Evolutionary conservation across 2,113 vertebrate genomes (phyloP), one percentile per base, ranked within the genome.

Genomic region (Pampusana beccarii): DNA sequence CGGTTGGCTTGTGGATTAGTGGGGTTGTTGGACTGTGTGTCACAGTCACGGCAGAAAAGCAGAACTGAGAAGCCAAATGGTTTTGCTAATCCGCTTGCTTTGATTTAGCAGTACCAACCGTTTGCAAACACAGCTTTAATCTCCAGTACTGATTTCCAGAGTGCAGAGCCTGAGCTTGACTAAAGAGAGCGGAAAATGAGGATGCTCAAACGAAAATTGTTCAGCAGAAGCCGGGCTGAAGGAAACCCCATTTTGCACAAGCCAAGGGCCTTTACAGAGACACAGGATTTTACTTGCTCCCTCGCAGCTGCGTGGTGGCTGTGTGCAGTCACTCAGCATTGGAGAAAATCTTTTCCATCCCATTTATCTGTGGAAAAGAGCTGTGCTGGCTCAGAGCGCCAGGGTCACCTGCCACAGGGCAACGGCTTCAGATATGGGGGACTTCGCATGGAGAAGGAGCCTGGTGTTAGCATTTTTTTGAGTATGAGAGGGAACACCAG

Each of bases 61-160:
- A 74, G 88, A 83, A 34, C 83, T 33, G 91, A 87, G 84, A 81
- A 75, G 94, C 78, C 80, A 48, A 92, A 58, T 5, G 70, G 73
- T 57, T 92, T 72, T n/a, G 84, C 77, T 96, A 94, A 95, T 93
- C 94, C 66, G 0, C 87, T 72, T 28, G 62, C 90, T 94, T 93
- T 92, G 91, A 85, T 90, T 95, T 20, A 57, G 60, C 89, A 36
- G 80, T 6, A 25, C 57, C 16, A 16, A 24, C 36, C 10, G 1
- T 67, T 67, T 81, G 77, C 86, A 95, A 95, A 90, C 90, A 77
- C 29, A 1, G 86, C 81, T 92, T 72, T 87, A 87, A 94, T 90
- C 92, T 80, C 93, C 66, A 3, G 4, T 26, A 75, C 75, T 6
- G 80, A 62, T 80, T 91, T 58, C 72, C 87, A 77, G 84, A 1